Percentiles rank a stretch among this genome's conserved stretches.
Evolutionary conservation across 1,140 invertebrate species (phyloP).

Genomic region (Listronotus bonariensis): DNA sequence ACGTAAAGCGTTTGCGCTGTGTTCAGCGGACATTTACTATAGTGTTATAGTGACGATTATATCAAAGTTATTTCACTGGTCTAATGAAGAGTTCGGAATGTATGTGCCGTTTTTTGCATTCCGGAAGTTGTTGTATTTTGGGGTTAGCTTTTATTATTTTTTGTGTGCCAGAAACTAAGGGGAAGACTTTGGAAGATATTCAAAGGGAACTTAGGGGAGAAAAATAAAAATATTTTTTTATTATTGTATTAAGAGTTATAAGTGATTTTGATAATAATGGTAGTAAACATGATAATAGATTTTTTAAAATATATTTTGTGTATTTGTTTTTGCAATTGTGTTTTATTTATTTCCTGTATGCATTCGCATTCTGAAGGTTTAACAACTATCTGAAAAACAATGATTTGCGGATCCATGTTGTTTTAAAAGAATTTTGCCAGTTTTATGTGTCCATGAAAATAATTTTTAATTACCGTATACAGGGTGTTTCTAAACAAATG

Average conservation of each 20-base stretch:
- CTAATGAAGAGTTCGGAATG: constrained; percentile 63
- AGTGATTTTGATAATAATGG: neutral
- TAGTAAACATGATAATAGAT: no score
- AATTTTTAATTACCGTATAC: no score
- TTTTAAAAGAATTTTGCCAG: no score
- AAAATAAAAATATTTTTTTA: constrained; percentile 16
- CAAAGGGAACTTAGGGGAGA: constrained; percentile 43
- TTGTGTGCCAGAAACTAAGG: constrained; percentile 80
- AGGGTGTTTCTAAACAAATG: no score
- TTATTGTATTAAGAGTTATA: neutral
- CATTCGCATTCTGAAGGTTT: no score
- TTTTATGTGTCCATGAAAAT: no score
- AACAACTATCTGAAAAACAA: no score
- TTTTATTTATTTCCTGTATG: no score
- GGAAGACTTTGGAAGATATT: constrained; percentile 68
- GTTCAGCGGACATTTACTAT: constrained; percentile 69
- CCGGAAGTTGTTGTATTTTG: constrained; percentile 65
- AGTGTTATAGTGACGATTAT: constrained; percentile 74
- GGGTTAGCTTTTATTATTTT: constrained; percentile 65
- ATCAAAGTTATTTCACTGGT: constrained; percentile 70
- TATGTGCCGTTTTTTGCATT: constrained; percentile 78
- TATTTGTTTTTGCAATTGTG: no score
- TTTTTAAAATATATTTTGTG: no score
- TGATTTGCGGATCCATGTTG: no score
- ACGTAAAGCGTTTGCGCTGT: constrained; percentile 72